Evolutionary conservation across 2,888 invertebrate genomes (phyloP).

Genomic region (Caenorhabditis panamensis): DNA sequence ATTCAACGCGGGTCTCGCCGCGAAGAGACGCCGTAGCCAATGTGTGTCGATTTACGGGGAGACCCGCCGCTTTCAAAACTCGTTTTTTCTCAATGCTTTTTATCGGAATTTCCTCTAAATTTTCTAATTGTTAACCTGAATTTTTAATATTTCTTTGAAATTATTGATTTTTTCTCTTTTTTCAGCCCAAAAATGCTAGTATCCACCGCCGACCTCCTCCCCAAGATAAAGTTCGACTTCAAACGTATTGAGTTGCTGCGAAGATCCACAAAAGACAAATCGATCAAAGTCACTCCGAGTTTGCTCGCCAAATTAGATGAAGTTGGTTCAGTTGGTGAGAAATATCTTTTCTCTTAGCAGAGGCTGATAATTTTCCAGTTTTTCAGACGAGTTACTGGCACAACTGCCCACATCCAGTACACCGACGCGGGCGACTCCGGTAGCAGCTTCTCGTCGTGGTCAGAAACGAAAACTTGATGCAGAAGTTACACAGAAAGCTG

Average conservation of each 20-base stretch:
- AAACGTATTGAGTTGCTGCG: slow-evolving; percentile 31
- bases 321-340: slow-evolving; percentile 16
- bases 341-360: background rate
- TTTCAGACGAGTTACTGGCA: background rate
- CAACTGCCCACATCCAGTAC: slow-evolving; percentile 7
- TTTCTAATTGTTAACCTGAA: slow-evolving; percentile 5
- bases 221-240: slow-evolving; percentile 8
- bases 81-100: background rate
- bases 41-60: slow-evolving; percentile 57
- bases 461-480: slow-evolving; percentile 12
- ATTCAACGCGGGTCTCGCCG: slow-evolving; percentile 55
- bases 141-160: slow-evolving; percentile 6
- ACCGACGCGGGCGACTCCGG: background rate
- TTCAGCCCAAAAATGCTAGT: slow-evolving; percentile 13
- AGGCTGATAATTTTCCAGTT: background rate
- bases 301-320: slow-evolving; percentile 27
- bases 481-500: background rate
- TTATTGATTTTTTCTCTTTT: background rate
- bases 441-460: background rate
- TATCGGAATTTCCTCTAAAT: background rate
- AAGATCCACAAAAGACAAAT: slow-evolving; percentile 1
- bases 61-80: slow-evolving; percentile 6
- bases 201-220: background rate
- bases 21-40: slow-evolving; percentile 20
- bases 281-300: slow-evolving; percentile 19